A percentile compares a stretch with the other conserved stretches of the same genome.
Conservation (phyloP, 2,888 invertebrate species). For the Eupeodes luniger region DNA sequence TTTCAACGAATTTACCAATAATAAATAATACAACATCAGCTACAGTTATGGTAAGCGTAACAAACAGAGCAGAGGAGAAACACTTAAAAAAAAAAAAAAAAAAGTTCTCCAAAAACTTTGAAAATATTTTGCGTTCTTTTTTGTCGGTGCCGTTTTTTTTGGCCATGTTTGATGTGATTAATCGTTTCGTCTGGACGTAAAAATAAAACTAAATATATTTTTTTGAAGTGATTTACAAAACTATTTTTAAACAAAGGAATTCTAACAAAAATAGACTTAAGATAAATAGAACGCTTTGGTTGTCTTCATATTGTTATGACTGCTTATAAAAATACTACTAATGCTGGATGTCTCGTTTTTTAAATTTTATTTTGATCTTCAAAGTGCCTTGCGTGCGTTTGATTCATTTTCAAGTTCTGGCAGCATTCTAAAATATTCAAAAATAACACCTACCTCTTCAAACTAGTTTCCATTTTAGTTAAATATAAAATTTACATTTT, state of each 20-base stretch:
- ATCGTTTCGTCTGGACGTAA: slow-evolving; percentile 3
- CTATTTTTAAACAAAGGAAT: neutral
- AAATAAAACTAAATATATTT: neutral
- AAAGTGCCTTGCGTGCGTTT: too few relatives aligned
- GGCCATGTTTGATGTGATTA: slow-evolving; percentile 8
- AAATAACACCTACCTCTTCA: too few relatives aligned
- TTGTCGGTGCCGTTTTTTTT: slow-evolving; percentile 25
- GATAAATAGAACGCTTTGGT: neutral
- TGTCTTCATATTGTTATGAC: neutral
- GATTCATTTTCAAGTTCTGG: too few relatives aligned
- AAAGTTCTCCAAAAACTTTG: neutral
- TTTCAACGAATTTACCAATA: slow-evolving; percentile 63
- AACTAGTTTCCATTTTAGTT: too few relatives aligned
- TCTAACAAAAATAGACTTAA: neutral
- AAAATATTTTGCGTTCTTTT: slow-evolving; percentile 26
- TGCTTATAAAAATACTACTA: neutral
- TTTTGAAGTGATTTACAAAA: neutral
- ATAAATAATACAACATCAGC: slow-evolving; percentile 69
- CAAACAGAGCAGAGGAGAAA: slow-evolving; percentile 14
- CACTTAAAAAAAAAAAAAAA: slow-evolving; percentile 13
- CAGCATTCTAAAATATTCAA: too few relatives aligned
- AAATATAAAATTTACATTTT: too few relatives aligned
- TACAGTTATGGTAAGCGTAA: slow-evolving; percentile 67
- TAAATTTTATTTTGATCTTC: too few relatives aligned
- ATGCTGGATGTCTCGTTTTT: neutral